Base-by-base conservation (phyloP, 2,797 vertebrate genomes). In the Falco berigora region DNA sequence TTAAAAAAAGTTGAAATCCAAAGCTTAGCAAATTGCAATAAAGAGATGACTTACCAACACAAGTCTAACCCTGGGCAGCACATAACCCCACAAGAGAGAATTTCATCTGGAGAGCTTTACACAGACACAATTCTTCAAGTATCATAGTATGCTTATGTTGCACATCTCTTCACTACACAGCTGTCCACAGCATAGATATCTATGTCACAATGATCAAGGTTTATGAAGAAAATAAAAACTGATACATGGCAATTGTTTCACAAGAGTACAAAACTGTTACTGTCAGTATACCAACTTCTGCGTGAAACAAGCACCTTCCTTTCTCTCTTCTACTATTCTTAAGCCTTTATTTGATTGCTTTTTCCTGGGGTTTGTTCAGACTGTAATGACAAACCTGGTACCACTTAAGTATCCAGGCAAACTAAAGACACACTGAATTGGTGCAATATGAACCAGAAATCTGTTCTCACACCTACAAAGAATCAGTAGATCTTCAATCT, bases 391-490 rank as follows among this genome's bases (percentile, higher is more conserved):
- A 92, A 92, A 90, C 1, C 6, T 40, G 18, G 40, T 46, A 86
- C 27, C 79, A 46, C 49, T 88, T 80, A 74, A 77, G 59, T 71
- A 82, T 74, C 59, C 68, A 95, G 21, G 40, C 78, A 93, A 77
- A 68, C 14, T 86, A 64, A 82, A 93, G 82, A 90, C 81, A 91
- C 61, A 90, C 47, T 83, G 79, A 91, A 88, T 59, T 77, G 79
- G 28, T 90, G 36, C 40, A 88, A 77, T 90, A 88, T 80, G 2
- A 90, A 94, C 91, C 56, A 90, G 68, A 91, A 96, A 91, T 56
- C 75, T 95, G n/a, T 77, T 88, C 82, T 88, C 61, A 88, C 1
- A 0, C 52, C 79, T 83, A 86, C 4, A 23, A 91, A 88, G 64
- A 89, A 77, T 61, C 71, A 85, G 79, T 50, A 47, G 27, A 93